Base-by-base conservation (phyloP, 2,113 vertebrate genomes). In the Hucho hucho region DNA sequence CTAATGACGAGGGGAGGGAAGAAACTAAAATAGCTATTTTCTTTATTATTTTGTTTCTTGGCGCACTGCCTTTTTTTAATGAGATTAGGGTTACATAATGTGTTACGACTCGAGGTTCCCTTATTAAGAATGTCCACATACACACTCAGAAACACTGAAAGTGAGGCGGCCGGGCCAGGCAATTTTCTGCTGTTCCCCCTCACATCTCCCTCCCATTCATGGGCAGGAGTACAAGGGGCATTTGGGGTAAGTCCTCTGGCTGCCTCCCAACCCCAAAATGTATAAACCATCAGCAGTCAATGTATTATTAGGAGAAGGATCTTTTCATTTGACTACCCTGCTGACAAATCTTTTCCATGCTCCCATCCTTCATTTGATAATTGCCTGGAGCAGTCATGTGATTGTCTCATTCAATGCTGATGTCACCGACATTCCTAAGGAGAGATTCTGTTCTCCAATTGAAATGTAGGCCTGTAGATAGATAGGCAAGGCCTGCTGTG, bases 21-120 rank as follows among this genome's bases (percentile, higher is more conserved):
- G 49, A 18, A 18, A 53, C 16, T 53, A 18, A 18, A 22, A 24
- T 43, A 29, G 32, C n/a, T n/a, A n/a, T n/a, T n/a, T n/a, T n/a
- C 16, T 59, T 61, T 29, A 29, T 61, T 64, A 70, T 9, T n/a
- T 71, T 43, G n/a, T 16, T 32, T 11, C 0, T 11, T 20, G 16
- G 64, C 3, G 26, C 1, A 46, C 37, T 13, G 9, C 25, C 13
- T n/a, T 5, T 70, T 70, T 75, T 47, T 70, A 70, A 43, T 61
- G 28, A 24, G 73, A n/a, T 24, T 56, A 69, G 25, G 47, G 14
- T 75, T 69, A 14, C 43, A 65, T 76, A 46, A 70, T 25, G 11
- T 25, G 13, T 68, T 69, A 67, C 22, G 5, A 18, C 49, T 18
- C 4, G 20, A 61, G 46, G 49, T 6, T 43, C 11, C 37, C 9